Evolutionary conservation across 1,140 invertebrate species (phyloP), one percentile per base, ranked within the genome.

Genomic region (Lucilia sericata): DNA sequence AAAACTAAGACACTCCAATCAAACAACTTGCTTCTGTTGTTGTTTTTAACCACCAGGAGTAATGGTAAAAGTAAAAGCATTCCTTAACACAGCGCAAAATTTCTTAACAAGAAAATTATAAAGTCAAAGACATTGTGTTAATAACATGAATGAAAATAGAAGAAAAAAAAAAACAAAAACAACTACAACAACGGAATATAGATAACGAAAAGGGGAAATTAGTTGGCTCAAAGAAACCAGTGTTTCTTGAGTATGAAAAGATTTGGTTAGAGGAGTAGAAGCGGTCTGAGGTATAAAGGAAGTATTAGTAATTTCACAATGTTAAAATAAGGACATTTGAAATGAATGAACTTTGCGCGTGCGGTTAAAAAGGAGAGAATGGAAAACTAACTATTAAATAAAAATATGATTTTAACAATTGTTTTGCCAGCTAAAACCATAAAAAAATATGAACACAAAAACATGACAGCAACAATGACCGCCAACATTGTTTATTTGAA

Each of bases 31-130:
- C 12, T 13, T 0, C 12, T 55, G 51, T 13, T 13, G 51, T 13
- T 55, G 13, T 55, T 55, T 55, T 55, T 55, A 55, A 55, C 51
- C 17, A 55, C 51, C 12, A 55, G 51, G 17, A 55, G 51, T n/a
- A 10, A 55, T 17, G 51, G 65, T 5, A 10, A 21, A 21, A 25
- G 12, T 2, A 70, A 21, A 21, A 70, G n/a, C n/a, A 70, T 70
- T 70, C 65, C 65, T 21, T 19, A 70, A 70, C 65, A 70, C 55
- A 60, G 65, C 65, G n/a, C n/a, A 19, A 70, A 60, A 60, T 60
- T 25, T 21, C 5, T 70, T 19, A 70, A 70, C 65, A 70, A 70
- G n/a, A 70, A 19, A 19, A 70, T 70, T 70, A 70, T 70, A 21
- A 70, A 60, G n/a, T 60, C 14, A 21, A 70, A 55, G 51, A 55